These are phyloP conservation scores for Geopemphigus sp. DNA, from an alignment of 1,140 invertebrate genomes.

Conservation along the genomic window DNA sequence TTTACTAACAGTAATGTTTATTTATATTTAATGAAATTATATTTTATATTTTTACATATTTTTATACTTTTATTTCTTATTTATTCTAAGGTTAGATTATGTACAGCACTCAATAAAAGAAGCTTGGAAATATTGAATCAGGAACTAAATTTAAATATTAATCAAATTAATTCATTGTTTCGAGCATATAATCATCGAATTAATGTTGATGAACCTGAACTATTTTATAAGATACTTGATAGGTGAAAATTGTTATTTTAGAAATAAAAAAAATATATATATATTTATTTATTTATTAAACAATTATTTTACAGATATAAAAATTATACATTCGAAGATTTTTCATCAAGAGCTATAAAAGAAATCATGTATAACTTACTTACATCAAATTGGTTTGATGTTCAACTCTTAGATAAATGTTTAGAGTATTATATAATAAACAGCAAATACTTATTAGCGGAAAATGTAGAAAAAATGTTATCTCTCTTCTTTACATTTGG, in stretches of 20 bases:
- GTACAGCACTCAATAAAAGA: constrained; percentile 39
- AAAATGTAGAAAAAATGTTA: constrained; percentile 52
- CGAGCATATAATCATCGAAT: constrained; percentile 36
- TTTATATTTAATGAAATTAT: not conserved
- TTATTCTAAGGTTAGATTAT: constrained; percentile 16
- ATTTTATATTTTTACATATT: not conserved
- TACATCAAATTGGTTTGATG: constrained; percentile 46
- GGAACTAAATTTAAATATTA: constrained; percentile 29
- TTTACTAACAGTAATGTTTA: too few relatives aligned
- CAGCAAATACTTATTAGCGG: constrained; percentile 49
- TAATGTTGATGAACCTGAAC: constrained; percentile 19
- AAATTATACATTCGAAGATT: constrained; percentile 16
- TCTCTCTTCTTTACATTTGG: constrained; percentile 52
- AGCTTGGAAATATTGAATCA: constrained; percentile 18
- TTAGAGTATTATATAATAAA: constrained; percentile 51
- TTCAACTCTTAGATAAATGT: constrained; percentile 50
- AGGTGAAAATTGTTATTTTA: not conserved
- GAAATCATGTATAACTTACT: constrained; percentile 49
- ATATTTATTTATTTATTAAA: not conserved
- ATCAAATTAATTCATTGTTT: constrained; percentile 29
- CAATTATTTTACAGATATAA: constrained; percentile 39
- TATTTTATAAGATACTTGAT: constrained; percentile 42
- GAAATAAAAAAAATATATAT: not conserved
- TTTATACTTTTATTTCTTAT: not conserved
- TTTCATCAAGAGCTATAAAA: constrained; percentile 50